These are phyloP conservation scores for Mesodorylaimus sp. DNA, from an alignment of 2,888 invertebrate genomes.

Conservation along the genomic window DNA sequence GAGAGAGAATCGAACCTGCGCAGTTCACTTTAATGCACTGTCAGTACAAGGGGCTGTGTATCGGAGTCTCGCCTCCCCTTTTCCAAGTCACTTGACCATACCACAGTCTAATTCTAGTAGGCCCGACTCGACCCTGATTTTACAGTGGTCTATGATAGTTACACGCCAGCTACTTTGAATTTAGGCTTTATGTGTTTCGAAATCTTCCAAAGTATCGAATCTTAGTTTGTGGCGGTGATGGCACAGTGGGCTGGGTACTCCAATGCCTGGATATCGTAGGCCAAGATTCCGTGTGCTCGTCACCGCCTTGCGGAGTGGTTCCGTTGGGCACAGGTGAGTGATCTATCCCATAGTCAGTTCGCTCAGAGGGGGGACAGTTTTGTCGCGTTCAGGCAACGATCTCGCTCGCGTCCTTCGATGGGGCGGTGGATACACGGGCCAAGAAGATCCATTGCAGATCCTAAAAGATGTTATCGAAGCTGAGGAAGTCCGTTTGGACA, in stretches of 20 bases:
- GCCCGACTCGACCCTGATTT: no score
- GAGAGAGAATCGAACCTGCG: no score
- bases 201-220: constrained; percentile 96
- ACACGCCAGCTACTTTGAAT: no score
- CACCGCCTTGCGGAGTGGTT: constrained; percentile 95
- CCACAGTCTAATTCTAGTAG: no score
- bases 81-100: no score
- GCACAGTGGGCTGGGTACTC: constrained; percentile 97
- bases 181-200: constrained; percentile 83
- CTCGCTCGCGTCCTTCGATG: constrained; percentile 89
- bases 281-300: constrained; percentile 94
- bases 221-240: constrained; percentile 96
- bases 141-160: no score
- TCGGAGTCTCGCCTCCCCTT: no score
- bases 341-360: background rate
- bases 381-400: constrained; percentile 59
- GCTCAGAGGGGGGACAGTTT: background rate
- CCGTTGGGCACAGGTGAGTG: constrained; percentile 81
- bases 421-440: constrained; percentile 93
- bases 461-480: constrained; percentile 96
- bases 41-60: no score
- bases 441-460: constrained; percentile 68
- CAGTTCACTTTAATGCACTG: no score
- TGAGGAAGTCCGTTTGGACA: constrained; percentile 60
- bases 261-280: constrained; percentile 99